Conservation (phyloP, 2,797 vertebrate genomes). For the Coluber constrictor region DNA sequence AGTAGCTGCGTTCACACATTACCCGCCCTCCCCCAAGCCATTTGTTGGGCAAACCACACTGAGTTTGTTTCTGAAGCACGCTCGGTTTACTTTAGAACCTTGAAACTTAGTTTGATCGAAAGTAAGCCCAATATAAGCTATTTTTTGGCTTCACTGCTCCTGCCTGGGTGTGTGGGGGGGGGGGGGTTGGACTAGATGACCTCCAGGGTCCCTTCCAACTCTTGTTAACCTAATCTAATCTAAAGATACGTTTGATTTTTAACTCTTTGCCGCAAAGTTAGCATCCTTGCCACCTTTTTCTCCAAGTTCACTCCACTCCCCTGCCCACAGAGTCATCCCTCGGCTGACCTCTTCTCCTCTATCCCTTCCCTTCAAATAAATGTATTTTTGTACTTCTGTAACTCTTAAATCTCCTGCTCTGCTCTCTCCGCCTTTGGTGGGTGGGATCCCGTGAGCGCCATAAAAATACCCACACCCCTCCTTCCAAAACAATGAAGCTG, state of each 20-base stretch:
- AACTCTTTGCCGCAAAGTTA: neutral
- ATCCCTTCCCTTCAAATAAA: neutral
- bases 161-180: no score
- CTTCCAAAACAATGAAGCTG: neutral
- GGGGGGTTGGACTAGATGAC: no score
- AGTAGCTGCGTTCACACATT: neutral
- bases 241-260: neutral
- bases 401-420: neutral
- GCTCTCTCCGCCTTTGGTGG: neutral
- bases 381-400: neutral
- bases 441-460: neutral
- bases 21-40: neutral
- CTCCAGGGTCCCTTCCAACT: no score
- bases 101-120: neutral
- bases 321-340: neutral
- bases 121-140: neutral
- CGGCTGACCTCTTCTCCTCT: neutral
- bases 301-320: no score
- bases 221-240: no score
- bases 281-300: fast-evolving
- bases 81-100: neutral
- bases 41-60: neutral
- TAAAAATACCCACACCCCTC: no score
- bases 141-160: neutral
- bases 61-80: neutral